Evolutionary conservation across 2,797 vertebrate species (phyloP), one percentile per base, ranked within the genome.

Genomic region (Philypnodon macrostomus): DNA sequence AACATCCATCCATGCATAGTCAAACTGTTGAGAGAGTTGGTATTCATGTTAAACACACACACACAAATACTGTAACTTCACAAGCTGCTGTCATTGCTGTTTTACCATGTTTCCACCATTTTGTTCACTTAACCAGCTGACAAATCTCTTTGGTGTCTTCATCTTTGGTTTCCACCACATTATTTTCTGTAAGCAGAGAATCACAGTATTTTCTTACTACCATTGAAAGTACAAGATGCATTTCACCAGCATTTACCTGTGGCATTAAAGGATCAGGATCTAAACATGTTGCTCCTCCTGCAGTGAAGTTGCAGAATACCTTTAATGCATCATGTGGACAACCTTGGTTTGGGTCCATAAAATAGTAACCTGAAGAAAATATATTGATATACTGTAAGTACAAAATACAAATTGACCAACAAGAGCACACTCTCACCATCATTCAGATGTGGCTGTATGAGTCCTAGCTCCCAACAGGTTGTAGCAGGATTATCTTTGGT

Each of bases 261-360:
- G 86, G 70, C 17, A 53, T 57, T 31, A 62, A 54, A 47, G 90
- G 88, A 0, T 79, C 49, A 47, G 90, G 88, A 0, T 79, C 49
- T 1, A 92, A 74, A 52, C 90, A 92, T 31, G 90, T 91, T 1
- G 74, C 47, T 61, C 90, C 90, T 46, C 89, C 89, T 19, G 86
- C 89, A 21, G 88, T 90, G 64, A 92, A 90, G 70, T 91, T 90
- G 61, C 90, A 92, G 69, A 88, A 90, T 5, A 89, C 90, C 40
- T 52, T 72, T 14, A 91, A 48, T 18, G 88, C 87, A 45, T 92
- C 90, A 35, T 59, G 76, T 1, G 82, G 79, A 23, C 88, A 90
- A 54, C 90, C 90, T 36, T 90, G 86, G 77, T 92, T 92, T 12
- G 90, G 90, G 42, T 92, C 90, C 80, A 92, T 72, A 51, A 87